Conservation (phyloP, 1,140 invertebrate species). For the Drosophila pseudoananassae region DNA sequence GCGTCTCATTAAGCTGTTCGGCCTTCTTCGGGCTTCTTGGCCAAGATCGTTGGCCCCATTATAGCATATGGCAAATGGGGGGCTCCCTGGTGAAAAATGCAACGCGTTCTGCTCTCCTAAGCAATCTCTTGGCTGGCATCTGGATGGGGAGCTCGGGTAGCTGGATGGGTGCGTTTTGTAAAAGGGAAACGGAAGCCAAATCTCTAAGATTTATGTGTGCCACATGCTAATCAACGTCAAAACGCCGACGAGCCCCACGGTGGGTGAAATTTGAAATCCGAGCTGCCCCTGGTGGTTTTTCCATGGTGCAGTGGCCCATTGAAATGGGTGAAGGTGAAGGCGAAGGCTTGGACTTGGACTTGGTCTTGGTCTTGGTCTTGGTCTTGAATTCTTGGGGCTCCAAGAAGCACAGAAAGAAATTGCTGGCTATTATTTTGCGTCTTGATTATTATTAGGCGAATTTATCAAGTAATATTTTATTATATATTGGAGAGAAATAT, state of each 20-base stretch:
- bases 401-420: slow-evolving; percentile 13
- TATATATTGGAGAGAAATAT: too few relatives aligned
- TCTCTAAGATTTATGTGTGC: slow-evolving; percentile 72
- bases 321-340: slow-evolving; percentile 78
- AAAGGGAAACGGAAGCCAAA: slow-evolving; percentile 74
- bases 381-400: slow-evolving; percentile 20
- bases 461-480: too few relatives aligned
- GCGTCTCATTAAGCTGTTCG: slow-evolving; percentile 69
- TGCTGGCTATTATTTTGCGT: not conserved
- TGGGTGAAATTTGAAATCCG: slow-evolving; percentile 67
- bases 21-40: slow-evolving; percentile 48
- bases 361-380: slow-evolving; percentile 16
- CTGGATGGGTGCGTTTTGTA: slow-evolving; percentile 33
- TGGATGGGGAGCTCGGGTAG: not conserved
- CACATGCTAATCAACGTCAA: slow-evolving; percentile 77
- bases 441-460: too few relatives aligned
- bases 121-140: slow-evolving; percentile 34
- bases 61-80: slow-evolving; percentile 29
- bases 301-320: slow-evolving; percentile 31
- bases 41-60: slow-evolving; percentile 73
- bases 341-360: slow-evolving; percentile 28
- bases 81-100: slow-evolving; percentile 44
- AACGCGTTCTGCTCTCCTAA: slow-evolving; percentile 69
- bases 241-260: slow-evolving; percentile 28
- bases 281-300: slow-evolving; percentile 28